Evolutionary conservation across 2,888 invertebrate genomes (phyloP), one percentile per base, ranked within the genome.

Genomic region (Rhamphomyia laevipes): DNA sequence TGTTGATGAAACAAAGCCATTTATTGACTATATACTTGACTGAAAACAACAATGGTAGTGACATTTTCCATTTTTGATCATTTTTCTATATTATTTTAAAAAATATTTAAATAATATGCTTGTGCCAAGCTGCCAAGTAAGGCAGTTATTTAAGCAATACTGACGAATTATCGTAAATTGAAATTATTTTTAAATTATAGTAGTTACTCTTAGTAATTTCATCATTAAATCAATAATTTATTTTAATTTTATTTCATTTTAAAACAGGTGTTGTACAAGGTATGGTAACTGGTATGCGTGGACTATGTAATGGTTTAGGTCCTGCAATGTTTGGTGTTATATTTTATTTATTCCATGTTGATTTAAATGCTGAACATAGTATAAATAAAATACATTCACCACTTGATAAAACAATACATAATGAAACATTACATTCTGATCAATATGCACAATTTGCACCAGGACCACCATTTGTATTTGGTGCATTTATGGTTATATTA

Each of bases 271-370:
- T 91, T 33, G 90, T 90, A 51, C 94, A 95, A 73, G 97, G 99
- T 54, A 93, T 99, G 82, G 92, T 99, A 46, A 99, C 99, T 0
- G 99, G 99, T 13, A 96, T 99, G 78, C 77, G 97, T 55, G 97
- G 99, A 1, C 79, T 99, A 45, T 99, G 99, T 56, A 95, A 96
- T 67, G 97, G 97, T 15, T 78, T 99, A 46, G 99, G 99, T 0
- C 99, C 99, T 1, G 99, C 99, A 41, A 86, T 99, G 79, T 99
- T 93, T 68, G 99, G 99, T 16, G 84, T 97, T 58, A 91, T 99
- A 61, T 99, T 99, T 75, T 99, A 95, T 74, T 76, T 97, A 63
- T 99, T 97, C 74, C 91, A 97, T 70, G 97, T 99, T 57, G 93
- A 99, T 74, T 76, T 99, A 63, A 93, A 92, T 67, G 88, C 86